Base-by-base conservation (phyloP, 1,140 invertebrate genomes). In the Euwallacea fornicatus region DNA sequence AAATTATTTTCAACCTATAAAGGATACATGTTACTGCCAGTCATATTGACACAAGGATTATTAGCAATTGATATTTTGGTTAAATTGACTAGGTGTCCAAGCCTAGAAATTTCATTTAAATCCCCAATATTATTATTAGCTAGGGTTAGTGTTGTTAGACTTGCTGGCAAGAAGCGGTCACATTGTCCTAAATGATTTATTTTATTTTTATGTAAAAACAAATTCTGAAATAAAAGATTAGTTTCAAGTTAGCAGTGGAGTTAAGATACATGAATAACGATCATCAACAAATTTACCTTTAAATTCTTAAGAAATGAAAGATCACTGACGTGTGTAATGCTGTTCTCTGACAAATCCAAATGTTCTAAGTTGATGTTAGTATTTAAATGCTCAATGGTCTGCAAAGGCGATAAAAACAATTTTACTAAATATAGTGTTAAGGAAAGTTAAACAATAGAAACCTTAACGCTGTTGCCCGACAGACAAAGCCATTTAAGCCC, bases 271-370 rank as follows among this genome's bases (percentile, higher is more conserved):
- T 42, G 16, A 61, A n/a, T 44, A 61, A 43, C 13, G 11, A 61
- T 10, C 46, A 1, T 50, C 41, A 41, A 0, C 10, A 64, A 64
- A 46, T n/a, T 6, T 85, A 94, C 93, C 88, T 93, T 92, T 11
- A 96, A 85, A 79, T 85, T 86, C 80, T 89, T 89, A 70, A 97
- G 83, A 81, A 89, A 90, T 42, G 93, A 93, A 60, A 97, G 87
- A 83, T 96, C 93, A 73, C 90, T 89, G 58, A 96, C 86, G 76
- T 89, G 88, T 63, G 89, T 88, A 71, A 97, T 95, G 76, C 88
- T 91, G 80, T 97, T 97, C 77, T 95, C 92, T 0, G 94, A 94
- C 53, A 97, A 82, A 85, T 97, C 94, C 66, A 96, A 81, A 79
- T 91, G 88, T 78, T 93, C 91, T 77, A 97, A 82, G 76, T 90